A percentile compares a stretch with the other conserved stretches of the same genome.
These are phyloP conservation scores for Pseudolaguvia tuberculata DNA, from an alignment of 2,113 vertebrate species.

Conservation along the genomic window DNA sequence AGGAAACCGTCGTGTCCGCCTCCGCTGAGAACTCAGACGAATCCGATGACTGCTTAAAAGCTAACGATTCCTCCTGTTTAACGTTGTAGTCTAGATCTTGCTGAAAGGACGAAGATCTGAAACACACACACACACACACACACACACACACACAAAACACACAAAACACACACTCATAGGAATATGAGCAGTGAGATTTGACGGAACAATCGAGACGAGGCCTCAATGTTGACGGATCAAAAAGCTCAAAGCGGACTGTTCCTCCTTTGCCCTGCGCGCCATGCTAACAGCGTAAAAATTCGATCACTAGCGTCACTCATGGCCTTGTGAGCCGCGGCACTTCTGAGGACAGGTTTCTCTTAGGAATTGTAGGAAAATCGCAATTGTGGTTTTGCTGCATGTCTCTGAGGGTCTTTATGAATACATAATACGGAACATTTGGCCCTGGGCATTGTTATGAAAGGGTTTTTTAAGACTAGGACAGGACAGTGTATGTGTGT, in stretches of 20 bases:
- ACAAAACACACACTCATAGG: constrained; percentile 51
- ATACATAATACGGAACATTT: constrained; percentile 60
- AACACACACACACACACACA: constrained; percentile 48
- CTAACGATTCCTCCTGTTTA: constrained; percentile 82
- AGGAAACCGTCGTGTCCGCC: constrained; percentile 46
- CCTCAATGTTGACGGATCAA: constrained; percentile 57
- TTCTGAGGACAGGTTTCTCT: constrained; percentile 12
- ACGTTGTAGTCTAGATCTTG: constrained; percentile 72
- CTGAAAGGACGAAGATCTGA: constrained; percentile 35
- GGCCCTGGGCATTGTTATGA: constrained; percentile 55
- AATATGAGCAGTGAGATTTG: constrained; percentile 38
- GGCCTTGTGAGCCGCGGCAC: not conserved
- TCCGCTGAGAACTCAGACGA: constrained; percentile 53
- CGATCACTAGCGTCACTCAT: not conserved
- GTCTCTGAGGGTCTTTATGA: constrained; percentile 53
- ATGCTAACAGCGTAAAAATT: constrained; percentile 26
- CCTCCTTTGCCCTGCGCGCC: constrained; percentile 50
- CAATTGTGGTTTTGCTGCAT: constrained; percentile 10
- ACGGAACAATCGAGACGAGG: constrained; percentile 48
- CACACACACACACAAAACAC: constrained; percentile 20
- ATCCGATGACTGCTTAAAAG: constrained; percentile 70
- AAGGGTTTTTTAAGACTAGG: constrained; percentile 65
- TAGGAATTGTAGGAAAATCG: constrained; percentile 29
- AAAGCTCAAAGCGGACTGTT: constrained; percentile 38
- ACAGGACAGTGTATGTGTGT: constrained; percentile 50